Evolutionary conservation across 2,797 vertebrate genomes (phyloP).

Genomic region (Anniella stebbinsi): DNA sequence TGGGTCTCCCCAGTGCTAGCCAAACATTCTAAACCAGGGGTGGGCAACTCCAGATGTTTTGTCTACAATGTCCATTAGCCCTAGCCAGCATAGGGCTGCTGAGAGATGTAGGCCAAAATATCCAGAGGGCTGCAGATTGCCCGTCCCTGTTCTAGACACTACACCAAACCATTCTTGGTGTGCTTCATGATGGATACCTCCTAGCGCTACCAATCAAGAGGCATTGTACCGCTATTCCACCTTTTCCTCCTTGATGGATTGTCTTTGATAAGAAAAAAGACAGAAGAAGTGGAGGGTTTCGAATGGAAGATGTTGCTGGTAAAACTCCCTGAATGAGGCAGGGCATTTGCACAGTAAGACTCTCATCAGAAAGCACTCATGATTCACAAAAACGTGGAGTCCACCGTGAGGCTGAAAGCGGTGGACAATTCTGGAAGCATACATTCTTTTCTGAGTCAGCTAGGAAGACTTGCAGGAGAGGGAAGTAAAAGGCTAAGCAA

Average conservation of each 20-base stretch:
- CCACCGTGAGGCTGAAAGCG: neutral
- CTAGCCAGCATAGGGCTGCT: no score
- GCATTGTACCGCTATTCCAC: no score
- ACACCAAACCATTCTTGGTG: neutral
- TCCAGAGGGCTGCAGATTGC: neutral
- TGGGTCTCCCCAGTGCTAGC: neutral
- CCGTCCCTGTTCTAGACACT: neutral
- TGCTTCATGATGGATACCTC: no score
- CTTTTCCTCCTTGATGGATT: no score
- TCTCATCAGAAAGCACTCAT: no score
- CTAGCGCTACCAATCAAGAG: no score
- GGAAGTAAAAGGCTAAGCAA: rapidly evolving
- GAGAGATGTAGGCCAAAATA: no score
- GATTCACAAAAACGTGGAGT: neutral
- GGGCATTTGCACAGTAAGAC: neutral
- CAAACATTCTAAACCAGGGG: neutral
- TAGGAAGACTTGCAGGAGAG: neutral
- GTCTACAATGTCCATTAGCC: no score
- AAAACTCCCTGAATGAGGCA: neutral
- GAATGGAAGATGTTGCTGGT: no score
- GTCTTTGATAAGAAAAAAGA: no score
- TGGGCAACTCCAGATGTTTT: no score
- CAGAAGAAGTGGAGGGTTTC: no score
- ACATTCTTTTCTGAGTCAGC: neutral
- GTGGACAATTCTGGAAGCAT: neutral